These are phyloP conservation scores for Hydraecia micacea DNA, from an alignment of 2,888 invertebrate species.

Conservation along the genomic window DNA sequence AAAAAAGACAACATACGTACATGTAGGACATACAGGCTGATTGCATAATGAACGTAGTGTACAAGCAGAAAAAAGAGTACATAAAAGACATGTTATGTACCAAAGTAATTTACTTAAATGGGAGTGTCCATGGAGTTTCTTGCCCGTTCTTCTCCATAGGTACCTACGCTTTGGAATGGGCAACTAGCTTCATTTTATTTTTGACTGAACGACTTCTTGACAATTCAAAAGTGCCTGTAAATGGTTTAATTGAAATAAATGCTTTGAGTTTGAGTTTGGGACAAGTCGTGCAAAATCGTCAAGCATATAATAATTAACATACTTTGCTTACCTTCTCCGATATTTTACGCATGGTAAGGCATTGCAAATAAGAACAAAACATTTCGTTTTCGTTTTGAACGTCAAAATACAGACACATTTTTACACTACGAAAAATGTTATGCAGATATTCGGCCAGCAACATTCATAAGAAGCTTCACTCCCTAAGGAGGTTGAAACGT, in stretches of 20 bases:
- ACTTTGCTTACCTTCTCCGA: neutral
- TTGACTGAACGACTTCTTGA: no score
- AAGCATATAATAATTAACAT: neutral
- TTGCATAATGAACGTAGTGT: neutral
- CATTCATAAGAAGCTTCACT: slow-evolving; percentile 1
- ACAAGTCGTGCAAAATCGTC: neutral
- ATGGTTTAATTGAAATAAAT: no score
- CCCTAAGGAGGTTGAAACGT: slow-evolving; percentile 9
- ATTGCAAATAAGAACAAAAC: slow-evolving; percentile 2
- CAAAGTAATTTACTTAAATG: neutral
- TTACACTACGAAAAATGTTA: neutral
- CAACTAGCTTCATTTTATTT: no score
- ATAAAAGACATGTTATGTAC: neutral
- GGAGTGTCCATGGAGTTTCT: no score
- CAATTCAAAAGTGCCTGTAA: no score
- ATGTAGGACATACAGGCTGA: neutral
- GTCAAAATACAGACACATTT: slow-evolving; percentile 6
- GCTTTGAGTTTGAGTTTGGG: no score
- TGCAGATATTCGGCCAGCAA: slow-evolving; percentile 6
- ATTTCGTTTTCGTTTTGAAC: neutral
- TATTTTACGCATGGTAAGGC: neutral
- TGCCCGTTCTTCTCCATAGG: no score
- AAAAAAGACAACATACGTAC: neutral
- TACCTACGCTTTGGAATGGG: no score
- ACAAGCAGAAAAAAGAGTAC: neutral